These are phyloP conservation scores for Amazona guildingii DNA, from an alignment of 2,113 vertebrate genomes.

Conservation along the genomic window DNA sequence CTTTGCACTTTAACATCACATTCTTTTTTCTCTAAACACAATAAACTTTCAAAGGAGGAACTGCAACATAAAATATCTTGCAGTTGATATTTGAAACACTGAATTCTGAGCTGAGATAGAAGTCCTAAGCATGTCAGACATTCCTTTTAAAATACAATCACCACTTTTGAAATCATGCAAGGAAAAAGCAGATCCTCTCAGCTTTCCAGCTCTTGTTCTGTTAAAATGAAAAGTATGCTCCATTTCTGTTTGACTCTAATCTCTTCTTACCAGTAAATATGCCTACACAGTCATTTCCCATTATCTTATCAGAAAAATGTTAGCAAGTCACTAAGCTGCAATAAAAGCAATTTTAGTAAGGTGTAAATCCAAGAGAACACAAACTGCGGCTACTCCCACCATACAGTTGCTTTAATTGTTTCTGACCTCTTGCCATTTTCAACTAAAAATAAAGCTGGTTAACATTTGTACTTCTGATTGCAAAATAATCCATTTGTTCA, in stretches of 20 bases:
- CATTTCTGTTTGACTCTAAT: constrained; percentile 35
- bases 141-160: neutral
- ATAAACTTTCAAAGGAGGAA: neutral
- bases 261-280: constrained; percentile 49
- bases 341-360: constrained; percentile 68
- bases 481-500: constrained; percentile 69
- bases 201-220: neutral
- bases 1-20: neutral
- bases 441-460: constrained; percentile 71
- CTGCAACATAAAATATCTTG: neutral
- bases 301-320: constrained; percentile 73
- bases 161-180: neutral
- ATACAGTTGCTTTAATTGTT: constrained; percentile 61
- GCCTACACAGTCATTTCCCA: constrained; percentile 40
- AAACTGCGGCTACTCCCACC: constrained; percentile 45
- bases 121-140: neutral
- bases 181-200: neutral
- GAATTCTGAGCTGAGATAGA: neutral
- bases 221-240: constrained; percentile 30
- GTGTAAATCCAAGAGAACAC: constrained; percentile 65
- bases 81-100: neutral
- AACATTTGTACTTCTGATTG: constrained; percentile 71
- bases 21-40: neutral
- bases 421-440: constrained; percentile 67
- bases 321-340: constrained; percentile 50